Evolutionary conservation across 92 coral and sea anemone genomes (phyloP).

Genomic region (Actinernus sp.): DNA sequence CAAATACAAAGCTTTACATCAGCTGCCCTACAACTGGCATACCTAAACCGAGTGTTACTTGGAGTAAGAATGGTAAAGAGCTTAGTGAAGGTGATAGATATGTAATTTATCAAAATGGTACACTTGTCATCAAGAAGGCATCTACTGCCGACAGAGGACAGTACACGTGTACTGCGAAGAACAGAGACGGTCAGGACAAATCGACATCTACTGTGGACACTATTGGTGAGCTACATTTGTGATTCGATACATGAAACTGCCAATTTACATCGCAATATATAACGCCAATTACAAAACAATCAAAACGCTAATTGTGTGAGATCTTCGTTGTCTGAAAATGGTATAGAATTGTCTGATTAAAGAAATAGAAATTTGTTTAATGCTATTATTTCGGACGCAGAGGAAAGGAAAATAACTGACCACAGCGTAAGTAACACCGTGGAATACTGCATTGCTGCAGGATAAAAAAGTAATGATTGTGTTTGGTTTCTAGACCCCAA

Average conservation of each 20-base stretch:
- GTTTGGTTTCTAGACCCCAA: conserved; percentile 46
- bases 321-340: too few species aligned
- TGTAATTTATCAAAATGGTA: conserved; percentile 11
- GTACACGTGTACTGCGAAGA: conserved; percentile 18
- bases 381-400: too few species aligned
- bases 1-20: conserved; percentile 50
- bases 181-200: conserved; percentile 25
- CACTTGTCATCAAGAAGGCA: conserved; percentile 12
- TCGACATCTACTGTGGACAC: conserved; percentile 3
- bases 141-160: conserved; percentile 3
- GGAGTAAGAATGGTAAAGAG: conserved; percentile 60
- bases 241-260: too few species aligned
- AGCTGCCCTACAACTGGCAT: conserved; percentile 69
- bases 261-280: too few species aligned
- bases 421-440: too few species aligned
- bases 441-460: too few species aligned
- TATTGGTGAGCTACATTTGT: conserved; percentile 17
- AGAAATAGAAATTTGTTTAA: too few species aligned
- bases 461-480: too few species aligned
- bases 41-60: conserved; percentile 72
- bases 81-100: conserved; percentile 4
- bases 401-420: too few species aligned
- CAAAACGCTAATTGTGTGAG: too few species aligned
- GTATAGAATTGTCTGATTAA: too few species aligned
- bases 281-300: too few species aligned